These are phyloP conservation scores for Cettia cetti DNA, from an alignment of 2,113 vertebrate species.

Conservation along the genomic window DNA sequence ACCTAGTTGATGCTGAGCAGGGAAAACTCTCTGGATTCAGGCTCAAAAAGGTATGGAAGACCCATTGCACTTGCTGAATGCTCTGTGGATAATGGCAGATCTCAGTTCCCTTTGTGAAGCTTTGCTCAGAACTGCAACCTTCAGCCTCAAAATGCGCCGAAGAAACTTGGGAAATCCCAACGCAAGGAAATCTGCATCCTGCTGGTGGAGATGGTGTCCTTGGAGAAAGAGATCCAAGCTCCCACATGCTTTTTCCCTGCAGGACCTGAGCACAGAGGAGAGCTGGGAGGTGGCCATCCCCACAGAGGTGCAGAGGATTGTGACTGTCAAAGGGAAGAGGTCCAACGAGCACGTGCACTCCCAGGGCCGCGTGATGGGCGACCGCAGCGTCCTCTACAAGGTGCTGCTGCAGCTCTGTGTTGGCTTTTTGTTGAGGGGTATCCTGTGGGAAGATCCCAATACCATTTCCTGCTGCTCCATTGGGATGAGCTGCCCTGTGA, in stretches of 20 bases:
- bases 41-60: constrained; percentile 80
- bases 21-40: constrained; percentile 88
- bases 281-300: constrained; percentile 91
- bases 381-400: constrained; percentile 98
- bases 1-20: constrained; percentile 84
- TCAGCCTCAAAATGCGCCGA: fast-evolving
- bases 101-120: neutral
- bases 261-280: constrained; percentile 91
- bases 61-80: neutral
- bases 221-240: neutral
- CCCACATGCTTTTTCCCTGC: neutral
- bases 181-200: neutral
- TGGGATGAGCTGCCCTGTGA: neutral
- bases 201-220: neutral
- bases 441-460: neutral
- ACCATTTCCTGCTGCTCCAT: fast-evolving
- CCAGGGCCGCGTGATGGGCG: constrained; percentile 96
- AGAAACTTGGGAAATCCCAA: neutral
- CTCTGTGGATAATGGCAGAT: neutral
- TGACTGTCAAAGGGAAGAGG: constrained; percentile 89
- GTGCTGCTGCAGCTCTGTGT: constrained; percentile 30
- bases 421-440: neutral
- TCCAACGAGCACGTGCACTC: constrained; percentile 95
- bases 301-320: constrained; percentile 85
- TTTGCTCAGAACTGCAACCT: neutral